A percentile compares a stretch with the other conserved stretches of the same genome.
Evolutionary conservation across 2,888 invertebrate species (phyloP).

Genomic region (Helicoverpa assulta): DNA sequence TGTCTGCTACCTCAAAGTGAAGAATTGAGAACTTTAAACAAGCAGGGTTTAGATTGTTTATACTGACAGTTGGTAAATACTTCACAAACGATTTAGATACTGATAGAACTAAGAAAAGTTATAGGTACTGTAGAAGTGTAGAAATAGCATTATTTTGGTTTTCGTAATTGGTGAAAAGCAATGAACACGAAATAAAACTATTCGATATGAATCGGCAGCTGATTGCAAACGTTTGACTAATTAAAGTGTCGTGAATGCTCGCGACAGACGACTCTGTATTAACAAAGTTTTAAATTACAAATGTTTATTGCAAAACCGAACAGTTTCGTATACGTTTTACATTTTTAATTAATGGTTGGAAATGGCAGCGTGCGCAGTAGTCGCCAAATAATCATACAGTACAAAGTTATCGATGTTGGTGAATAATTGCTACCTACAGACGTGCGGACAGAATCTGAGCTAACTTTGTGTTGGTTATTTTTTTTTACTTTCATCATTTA

Average conservation of each 20-base stretch:
- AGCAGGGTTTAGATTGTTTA: conserved; percentile 2
- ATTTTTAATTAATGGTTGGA: conserved; percentile 39
- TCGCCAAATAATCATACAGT: conserved; percentile 28
- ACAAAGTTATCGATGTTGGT: conserved; percentile 26
- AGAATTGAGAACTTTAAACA: conserved; percentile 8
- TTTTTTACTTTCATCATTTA: too few relatives aligned
- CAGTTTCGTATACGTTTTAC: conserved; percentile 14
- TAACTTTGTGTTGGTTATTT: too few relatives aligned
- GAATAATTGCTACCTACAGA: conserved; percentile 45
- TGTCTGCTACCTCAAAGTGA: conserved; percentile 3
- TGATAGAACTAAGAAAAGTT: background rate
- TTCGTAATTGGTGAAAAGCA: background rate
- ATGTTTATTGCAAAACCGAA: conserved; percentile 31
- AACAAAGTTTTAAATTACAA: conserved; percentile 49
- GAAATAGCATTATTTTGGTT: background rate
- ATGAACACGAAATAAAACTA: conserved; percentile 28
- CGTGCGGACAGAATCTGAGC: background rate
- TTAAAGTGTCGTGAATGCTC: conserved; percentile 33
- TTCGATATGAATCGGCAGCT: conserved; percentile 21
- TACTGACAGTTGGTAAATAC: conserved; percentile 3
- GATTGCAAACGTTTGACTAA: conserved; percentile 50
- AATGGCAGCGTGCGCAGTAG: conserved; percentile 26
- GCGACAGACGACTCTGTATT: conserved; percentile 26
- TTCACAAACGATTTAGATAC: background rate
- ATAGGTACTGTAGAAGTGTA: background rate